Evolutionary conservation across 35 echinoderm and acorn worm genomes (phyloP), one percentile per base, ranked within the genome.

Genomic region (Heliocidaris erythrogramma): DNA sequence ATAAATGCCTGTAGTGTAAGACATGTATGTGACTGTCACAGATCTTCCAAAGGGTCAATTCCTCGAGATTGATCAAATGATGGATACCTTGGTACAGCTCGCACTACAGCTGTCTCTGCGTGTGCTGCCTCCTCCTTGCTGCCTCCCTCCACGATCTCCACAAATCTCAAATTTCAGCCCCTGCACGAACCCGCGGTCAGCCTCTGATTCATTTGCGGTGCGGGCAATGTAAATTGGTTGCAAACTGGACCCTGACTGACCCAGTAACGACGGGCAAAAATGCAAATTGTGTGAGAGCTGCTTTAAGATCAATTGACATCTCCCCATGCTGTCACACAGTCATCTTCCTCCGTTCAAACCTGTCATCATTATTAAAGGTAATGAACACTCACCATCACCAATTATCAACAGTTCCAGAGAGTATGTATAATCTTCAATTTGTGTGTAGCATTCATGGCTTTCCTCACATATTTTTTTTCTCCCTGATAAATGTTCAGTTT

Each of bases 241-340:
- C 47, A 89, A 89, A 89, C 87, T 48, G 47, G 31, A 89, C 47
- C 31, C 87, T 31, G 47, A 89, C 87, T 89, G 87, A 89, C 87
- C 87, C 31, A 89, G 87, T 89, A 89, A 89, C 87, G 47, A 27
- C 87, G 13, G 31, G 31, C 31, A 89, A 27, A 48, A 47, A 89
- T 89, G 87, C 31, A 89, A 89, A 89, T 89, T 89, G 87, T 89
- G 87, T 14, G 47, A 89, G 65, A 27, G 65, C 65, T 78, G 65
- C 27, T 78, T n/a, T 6, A n/a, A 78, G 65, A 78, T 78, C 65
- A 78, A 78, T 78, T 78, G 65, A 78, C 65, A 78, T 29, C 65
- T 78, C 65, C 65, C 65, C 65, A 24, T 78, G 65, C 27, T 78
- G 65, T 78, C 65, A 78, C 27, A 21, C 65, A 78, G 65, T 78